These are phyloP conservation scores for Galerucella calmariensis DNA, from an alignment of 2,888 invertebrate genomes.

Conservation along the genomic window DNA sequence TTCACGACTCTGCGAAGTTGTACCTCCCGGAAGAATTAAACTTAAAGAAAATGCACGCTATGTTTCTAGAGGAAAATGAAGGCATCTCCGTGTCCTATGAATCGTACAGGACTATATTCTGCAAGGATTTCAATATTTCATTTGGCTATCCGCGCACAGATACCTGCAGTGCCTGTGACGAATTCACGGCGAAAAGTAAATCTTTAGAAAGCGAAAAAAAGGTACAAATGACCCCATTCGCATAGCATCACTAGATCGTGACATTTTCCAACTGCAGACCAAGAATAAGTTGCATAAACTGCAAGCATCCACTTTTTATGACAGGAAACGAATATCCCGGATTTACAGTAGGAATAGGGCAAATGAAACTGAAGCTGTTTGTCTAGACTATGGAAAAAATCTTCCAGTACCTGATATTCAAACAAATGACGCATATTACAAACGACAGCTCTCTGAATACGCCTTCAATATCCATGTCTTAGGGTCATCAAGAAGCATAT, in stretches of 20 bases:
- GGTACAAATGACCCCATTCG: background rate
- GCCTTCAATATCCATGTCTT: conserved; percentile 49
- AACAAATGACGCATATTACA: conserved; percentile 50
- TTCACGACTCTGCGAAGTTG: conserved; percentile 34
- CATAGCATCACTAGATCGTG: background rate
- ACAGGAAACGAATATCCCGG: background rate
- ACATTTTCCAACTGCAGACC: background rate
- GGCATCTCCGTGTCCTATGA: conserved; percentile 45
- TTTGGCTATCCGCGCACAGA: conserved; percentile 53
- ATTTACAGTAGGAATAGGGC: background rate
- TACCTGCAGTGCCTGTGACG: conserved; percentile 48
- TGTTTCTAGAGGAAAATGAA: conserved; percentile 38
- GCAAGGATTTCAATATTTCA: conserved; percentile 47
- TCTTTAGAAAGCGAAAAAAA: background rate
- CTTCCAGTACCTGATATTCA: conserved; percentile 47
- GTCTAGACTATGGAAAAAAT: conserved; percentile 31
- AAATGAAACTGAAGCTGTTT: conserved; percentile 15
- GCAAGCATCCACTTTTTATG: background rate
- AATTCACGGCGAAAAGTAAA: conserved; percentile 18
- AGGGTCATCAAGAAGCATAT: conserved; percentile 44
- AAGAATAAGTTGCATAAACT: background rate
- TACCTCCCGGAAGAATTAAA: conserved; percentile 41
- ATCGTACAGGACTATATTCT: conserved; percentile 48
- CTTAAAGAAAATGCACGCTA: conserved; percentile 36
- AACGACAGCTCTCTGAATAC: conserved; percentile 47